Percentiles rank a stretch among this genome's conserved stretches.
Conservation (phyloP, 2,888 invertebrate species). For the Cephus spinipes region DNA sequence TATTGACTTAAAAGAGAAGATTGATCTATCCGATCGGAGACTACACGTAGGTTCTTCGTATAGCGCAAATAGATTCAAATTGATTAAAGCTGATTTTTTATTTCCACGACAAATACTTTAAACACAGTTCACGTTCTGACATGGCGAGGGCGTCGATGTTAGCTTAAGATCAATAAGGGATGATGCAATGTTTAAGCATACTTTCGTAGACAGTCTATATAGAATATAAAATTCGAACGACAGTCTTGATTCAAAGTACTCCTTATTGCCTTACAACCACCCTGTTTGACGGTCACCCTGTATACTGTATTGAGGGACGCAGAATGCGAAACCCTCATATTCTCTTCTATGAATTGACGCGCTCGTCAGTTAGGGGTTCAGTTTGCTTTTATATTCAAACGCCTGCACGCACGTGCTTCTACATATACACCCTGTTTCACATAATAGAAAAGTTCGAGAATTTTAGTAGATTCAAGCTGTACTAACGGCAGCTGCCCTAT, state of each 20-base stretch:
- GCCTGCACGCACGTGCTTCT: neutral
- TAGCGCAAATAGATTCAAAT: conserved; percentile 28
- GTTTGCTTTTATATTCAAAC: neutral
- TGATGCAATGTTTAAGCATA: conserved; percentile 39
- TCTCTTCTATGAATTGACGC: neutral
- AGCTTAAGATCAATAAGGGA: conserved; percentile 39
- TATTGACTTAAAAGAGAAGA: neutral
- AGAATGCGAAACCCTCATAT: neutral
- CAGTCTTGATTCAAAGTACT: neutral
- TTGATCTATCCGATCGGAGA: neutral
- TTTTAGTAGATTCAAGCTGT: neutral
- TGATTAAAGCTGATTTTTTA: conserved; percentile 28
- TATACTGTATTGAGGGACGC: neutral
- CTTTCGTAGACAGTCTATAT: conserved; percentile 23
- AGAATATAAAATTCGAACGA: neutral
- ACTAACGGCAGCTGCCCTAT: neutral
- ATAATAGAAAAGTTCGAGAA: neutral
- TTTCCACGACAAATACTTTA: conserved; percentile 18
- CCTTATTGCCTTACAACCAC: neutral
- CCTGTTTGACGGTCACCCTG: neutral
- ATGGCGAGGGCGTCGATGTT: conserved; percentile 13
- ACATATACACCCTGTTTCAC: neutral
- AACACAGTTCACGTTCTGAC: conserved; percentile 21
- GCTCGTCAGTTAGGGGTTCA: neutral
- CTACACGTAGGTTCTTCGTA: neutral